Evolutionary conservation across 2,888 invertebrate genomes (phyloP).

Genomic region (Nipponacmea schrenckii): DNA sequence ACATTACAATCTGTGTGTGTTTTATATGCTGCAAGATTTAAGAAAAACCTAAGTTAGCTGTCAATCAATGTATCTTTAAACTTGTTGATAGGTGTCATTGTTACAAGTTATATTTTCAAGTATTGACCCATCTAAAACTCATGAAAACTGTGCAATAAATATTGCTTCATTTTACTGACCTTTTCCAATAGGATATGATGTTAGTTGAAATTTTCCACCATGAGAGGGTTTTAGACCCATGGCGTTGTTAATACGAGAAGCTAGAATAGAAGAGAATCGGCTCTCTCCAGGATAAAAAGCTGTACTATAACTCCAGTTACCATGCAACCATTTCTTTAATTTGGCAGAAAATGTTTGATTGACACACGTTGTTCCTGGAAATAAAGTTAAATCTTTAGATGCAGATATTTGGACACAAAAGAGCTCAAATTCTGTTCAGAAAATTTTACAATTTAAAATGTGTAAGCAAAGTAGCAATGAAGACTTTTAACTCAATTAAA

Average conservation of each 20-base stretch:
- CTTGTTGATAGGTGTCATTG: too few relatives aligned
- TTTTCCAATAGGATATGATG: conserved; percentile 58
- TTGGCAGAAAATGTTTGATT: conserved; percentile 58
- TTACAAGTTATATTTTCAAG: too few relatives aligned
- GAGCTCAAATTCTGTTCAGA: background rate
- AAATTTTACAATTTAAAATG: too few relatives aligned
- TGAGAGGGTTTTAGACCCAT: conserved; percentile 53
- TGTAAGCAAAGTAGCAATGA: too few relatives aligned
- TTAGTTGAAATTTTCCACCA: conserved; percentile 65
- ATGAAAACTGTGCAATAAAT: too few relatives aligned
- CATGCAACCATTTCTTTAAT: conserved; percentile 48
- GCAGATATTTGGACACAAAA: background rate
- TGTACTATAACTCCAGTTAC: conserved; percentile 64
- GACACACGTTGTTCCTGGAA: conserved; percentile 58
- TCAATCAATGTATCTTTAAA: too few relatives aligned
- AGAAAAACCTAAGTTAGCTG: too few relatives aligned
- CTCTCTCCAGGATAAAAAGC: conserved; percentile 65
- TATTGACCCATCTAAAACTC: too few relatives aligned
- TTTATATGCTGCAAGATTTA: conserved; percentile 53
- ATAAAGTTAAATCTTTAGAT: background rate
- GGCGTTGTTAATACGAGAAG: conserved; percentile 52
- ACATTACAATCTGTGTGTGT: conserved; percentile 61
- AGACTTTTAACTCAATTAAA: too few relatives aligned
- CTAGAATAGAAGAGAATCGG: conserved; percentile 49
- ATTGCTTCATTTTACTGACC: too few relatives aligned